Evolutionary conservation across 1,140 invertebrate genomes (phyloP), one percentile per base, ranked within the genome.

Genomic region (Drosophila burlai): DNA sequence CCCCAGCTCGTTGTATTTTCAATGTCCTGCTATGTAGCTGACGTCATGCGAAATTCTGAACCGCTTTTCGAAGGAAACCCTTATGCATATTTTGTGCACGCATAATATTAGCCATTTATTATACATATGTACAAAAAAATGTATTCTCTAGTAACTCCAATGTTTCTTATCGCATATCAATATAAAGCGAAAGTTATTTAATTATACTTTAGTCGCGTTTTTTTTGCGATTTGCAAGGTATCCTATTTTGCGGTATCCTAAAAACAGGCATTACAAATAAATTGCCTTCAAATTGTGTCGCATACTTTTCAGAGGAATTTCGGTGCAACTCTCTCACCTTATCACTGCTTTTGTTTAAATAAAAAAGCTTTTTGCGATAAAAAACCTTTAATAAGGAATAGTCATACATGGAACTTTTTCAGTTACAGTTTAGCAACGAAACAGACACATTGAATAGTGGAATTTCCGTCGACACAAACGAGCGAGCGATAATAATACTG

Each of bases 381-480:
- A 24, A 21, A 40, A 24, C 15, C 46, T 21, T 6, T 38, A n/a
- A 57, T 62, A 62, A 13, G 13, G 15, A 34, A 16, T 57, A 47
- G 57, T 38, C 10, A 36, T 40, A 13, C 34, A 15, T 18, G 21
- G 24, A 40, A 40, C 36, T 42, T 21, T 63, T 63, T n/a, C 42
- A 63, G 61, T 63, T 21, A 55, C 61, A 8, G 21, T 29, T 45
- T 4, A 40, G 34, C 34, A 40, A 40, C 34, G 29, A 49, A 68
- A 9, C 18, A 24, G 18, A 31, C 52, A 47, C 21, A 78, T 16
- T 21, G 34, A 26, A 49, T 42, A 58, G 36, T 36, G 18, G 10
- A 34, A 49, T 34, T 40, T 45, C 8, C 36, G 0, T 26, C 36
- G 9, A 40, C 15, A 40, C 16, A 34, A 15, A 11, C 9, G 15